Conservation (phyloP, 2,888 invertebrate genomes). For the Apamea crenata region DNA sequence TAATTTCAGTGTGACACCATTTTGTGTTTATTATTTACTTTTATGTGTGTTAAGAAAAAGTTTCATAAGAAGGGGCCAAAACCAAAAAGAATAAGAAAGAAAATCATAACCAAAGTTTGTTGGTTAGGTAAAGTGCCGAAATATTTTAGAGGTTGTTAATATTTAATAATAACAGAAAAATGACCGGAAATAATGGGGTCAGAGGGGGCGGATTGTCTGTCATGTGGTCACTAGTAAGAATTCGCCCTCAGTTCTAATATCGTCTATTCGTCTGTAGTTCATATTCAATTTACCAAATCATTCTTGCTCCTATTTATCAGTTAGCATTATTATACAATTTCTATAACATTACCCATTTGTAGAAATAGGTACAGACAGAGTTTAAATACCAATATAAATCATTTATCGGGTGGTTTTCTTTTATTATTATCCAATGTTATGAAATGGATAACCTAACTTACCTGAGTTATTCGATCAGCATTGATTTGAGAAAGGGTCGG, state of each 20-base stretch:
- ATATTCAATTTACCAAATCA: not conserved
- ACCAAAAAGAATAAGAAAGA: not conserved
- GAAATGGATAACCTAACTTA: slow-evolving; percentile 85
- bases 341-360: not conserved
- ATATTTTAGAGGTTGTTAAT: not conserved
- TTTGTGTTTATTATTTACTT: not conserved
- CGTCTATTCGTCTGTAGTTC: no score
- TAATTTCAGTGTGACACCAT: not conserved
- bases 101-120: slow-evolving; percentile 30
- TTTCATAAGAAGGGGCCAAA: not conserved
- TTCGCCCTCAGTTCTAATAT: not conserved
- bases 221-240: not conserved
- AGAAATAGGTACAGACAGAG: not conserved
- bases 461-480: slow-evolving; percentile 96
- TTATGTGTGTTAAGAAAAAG: not conserved
- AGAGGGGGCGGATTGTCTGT: not conserved
- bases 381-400: slow-evolving; percentile 12
- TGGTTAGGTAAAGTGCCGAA: not conserved
- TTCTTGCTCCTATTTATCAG: not conserved
- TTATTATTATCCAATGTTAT: slow-evolving; percentile 65
- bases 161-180: not conserved
- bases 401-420: slow-evolving; percentile 6
- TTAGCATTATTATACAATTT: not conserved
- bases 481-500: slow-evolving; percentile 97
- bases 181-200: not conserved